Evolutionary conservation across 2,797 vertebrate species (phyloP).

Genomic region (Furcifer pardalis): DNA sequence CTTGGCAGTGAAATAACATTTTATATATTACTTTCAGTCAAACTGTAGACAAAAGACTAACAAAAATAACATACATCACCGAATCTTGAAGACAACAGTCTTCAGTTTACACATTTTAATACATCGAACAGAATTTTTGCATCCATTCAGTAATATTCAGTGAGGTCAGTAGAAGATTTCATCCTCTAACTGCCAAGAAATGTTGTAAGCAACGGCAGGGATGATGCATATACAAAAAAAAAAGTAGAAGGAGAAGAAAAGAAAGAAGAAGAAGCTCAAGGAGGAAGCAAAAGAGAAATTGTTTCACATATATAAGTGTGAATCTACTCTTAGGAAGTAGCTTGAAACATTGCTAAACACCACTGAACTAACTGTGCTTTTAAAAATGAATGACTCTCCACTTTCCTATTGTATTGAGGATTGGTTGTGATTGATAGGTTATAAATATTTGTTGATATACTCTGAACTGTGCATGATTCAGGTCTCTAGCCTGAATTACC

Average conservation of each 20-base stretch:
- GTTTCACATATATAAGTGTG: no score
- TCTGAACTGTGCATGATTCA: no score
- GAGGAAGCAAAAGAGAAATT: no score
- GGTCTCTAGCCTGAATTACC: no score
- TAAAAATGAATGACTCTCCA: neutral
- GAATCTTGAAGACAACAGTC: neutral
- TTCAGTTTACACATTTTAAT: neutral
- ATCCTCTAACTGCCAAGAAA: neutral
- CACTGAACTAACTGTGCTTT: neutral
- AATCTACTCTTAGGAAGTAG: no score
- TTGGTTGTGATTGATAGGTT: neutral
- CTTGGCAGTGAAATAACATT: neutral
- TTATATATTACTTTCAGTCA: neutral
- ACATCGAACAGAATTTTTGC: neutral
- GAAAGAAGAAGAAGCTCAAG: no score
- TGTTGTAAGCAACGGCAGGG: neutral
- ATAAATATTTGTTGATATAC: no score
- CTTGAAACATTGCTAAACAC: no score
- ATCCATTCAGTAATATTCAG: neutral
- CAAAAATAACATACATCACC: neutral
- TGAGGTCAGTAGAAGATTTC: neutral
- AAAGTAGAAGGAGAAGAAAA: no score
- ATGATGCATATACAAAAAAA: neutral
- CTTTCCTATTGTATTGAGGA: neutral
- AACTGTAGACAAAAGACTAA: neutral